Percentiles rank a stretch among this genome's conserved stretches.
Conservation (phyloP, 2,113 vertebrate species). For the Nesoenas mayeri region DNA sequence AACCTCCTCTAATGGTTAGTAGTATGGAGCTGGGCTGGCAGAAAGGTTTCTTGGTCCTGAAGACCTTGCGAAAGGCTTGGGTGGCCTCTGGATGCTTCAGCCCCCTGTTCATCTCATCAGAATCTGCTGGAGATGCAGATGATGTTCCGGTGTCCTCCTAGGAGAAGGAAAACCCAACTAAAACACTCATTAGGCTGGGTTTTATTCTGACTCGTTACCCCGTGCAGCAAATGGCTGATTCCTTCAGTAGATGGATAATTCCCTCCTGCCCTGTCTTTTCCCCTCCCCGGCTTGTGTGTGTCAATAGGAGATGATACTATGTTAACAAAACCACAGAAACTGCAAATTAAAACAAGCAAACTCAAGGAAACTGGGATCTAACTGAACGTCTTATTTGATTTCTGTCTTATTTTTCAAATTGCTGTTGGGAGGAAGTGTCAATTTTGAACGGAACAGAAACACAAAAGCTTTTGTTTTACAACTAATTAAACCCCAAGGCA, state of each 20-base stretch:
- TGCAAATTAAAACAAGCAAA: neutral
- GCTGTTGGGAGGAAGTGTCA: neutral
- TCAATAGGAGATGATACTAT: neutral
- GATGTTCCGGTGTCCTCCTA: neutral
- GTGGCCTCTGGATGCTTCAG: neutral
- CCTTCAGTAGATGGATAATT: neutral
- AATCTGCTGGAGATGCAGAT: neutral
- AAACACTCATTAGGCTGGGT: fast-evolving
- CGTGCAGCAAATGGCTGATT: neutral
- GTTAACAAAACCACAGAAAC: neutral
- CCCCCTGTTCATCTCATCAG: neutral
- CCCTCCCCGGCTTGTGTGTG: neutral
- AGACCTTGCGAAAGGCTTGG: neutral
- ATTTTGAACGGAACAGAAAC: constrained; percentile 1
- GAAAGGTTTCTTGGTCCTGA: neutral
- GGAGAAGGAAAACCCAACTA: neutral
- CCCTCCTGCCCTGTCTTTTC: neutral
- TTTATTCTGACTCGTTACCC: neutral
- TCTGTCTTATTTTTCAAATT: neutral
- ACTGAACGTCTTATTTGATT: neutral
- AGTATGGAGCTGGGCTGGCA: neutral
- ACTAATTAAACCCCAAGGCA: constrained; percentile 41
- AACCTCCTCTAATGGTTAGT: neutral
- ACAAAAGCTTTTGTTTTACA: constrained; percentile 55
- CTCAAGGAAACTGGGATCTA: neutral